A percentile compares a stretch with the other conserved stretches of the same genome.
Evolutionary conservation across 1,140 invertebrate genomes (phyloP).

Genomic region (Drosophila jambulina): DNA sequence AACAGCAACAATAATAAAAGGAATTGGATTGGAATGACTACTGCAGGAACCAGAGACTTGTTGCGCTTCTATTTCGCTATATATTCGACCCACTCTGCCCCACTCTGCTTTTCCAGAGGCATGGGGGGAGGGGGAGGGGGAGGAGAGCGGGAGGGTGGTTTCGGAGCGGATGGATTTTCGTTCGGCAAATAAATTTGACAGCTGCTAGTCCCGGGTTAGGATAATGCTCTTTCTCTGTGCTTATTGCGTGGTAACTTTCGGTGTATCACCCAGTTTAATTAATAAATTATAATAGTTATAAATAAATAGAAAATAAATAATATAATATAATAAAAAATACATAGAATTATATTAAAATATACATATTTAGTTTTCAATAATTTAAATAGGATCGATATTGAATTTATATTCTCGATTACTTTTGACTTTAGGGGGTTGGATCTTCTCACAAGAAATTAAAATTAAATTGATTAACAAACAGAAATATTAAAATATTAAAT

Average conservation of each 20-base stretch:
- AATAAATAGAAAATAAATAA: background rate
- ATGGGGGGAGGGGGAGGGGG: background rate
- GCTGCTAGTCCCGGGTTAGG: slow-evolving; percentile 51
- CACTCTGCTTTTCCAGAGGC: background rate
- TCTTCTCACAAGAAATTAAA: too few species aligned
- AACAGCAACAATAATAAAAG: slow-evolving; percentile 45
- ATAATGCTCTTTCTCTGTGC: slow-evolving; percentile 17
- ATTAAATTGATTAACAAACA: too few species aligned
- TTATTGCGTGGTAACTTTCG: background rate
- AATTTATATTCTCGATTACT: too few species aligned
- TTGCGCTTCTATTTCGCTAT: slow-evolving; percentile 24
- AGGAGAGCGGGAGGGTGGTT: background rate
- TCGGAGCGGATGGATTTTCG: slow-evolving; percentile 51
- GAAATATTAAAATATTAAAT: too few species aligned
- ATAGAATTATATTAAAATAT: background rate
- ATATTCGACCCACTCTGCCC: background rate
- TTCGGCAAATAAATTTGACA: slow-evolving; percentile 77
- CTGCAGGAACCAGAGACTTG: slow-evolving; percentile 39
- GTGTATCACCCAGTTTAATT: background rate
- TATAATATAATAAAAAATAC: background rate
- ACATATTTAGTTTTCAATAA: too few species aligned
- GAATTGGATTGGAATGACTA: slow-evolving; percentile 47
- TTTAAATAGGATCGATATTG: too few species aligned
- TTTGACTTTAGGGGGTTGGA: too few species aligned
- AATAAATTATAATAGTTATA: background rate